Conservation (phyloP, 2,888 invertebrate species). For the Dromius quadrimaculatus region DNA sequence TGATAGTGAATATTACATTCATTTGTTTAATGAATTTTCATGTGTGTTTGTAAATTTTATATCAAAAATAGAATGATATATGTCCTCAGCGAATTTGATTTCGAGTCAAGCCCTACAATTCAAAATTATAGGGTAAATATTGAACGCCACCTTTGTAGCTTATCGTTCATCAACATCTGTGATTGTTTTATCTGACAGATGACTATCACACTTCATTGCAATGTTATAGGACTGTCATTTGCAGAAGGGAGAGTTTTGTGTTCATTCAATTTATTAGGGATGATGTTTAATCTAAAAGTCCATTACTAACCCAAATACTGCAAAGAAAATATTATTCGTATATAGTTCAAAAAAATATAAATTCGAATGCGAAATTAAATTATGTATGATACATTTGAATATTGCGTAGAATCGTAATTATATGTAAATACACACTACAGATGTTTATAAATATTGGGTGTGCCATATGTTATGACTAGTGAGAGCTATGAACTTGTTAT, state of each 20-base stretch:
- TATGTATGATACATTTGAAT: not conserved
- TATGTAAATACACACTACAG: not conserved
- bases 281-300: not conserved
- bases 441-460: not conserved
- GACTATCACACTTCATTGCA: not conserved
- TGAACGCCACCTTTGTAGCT: not conserved
- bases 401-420: not conserved
- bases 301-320: no score
- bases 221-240: not conserved
- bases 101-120: no score
- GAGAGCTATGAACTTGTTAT: not conserved
- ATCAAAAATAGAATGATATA: no score
- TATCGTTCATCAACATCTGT: not conserved
- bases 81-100: no score
- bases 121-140: no score
- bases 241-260: not conserved
- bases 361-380: not conserved
- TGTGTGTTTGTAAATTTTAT: no score
- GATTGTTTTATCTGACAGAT: not conserved
- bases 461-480: not conserved
- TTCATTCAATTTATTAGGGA: not conserved
- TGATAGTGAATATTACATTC: no score
- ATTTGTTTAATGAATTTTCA: no score
- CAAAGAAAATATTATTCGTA: no score
- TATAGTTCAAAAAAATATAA: no score